Evolutionary conservation across 1,140 invertebrate species (phyloP), one percentile per base, ranked within the genome.

Genomic region (Calycopis cecrops): DNA sequence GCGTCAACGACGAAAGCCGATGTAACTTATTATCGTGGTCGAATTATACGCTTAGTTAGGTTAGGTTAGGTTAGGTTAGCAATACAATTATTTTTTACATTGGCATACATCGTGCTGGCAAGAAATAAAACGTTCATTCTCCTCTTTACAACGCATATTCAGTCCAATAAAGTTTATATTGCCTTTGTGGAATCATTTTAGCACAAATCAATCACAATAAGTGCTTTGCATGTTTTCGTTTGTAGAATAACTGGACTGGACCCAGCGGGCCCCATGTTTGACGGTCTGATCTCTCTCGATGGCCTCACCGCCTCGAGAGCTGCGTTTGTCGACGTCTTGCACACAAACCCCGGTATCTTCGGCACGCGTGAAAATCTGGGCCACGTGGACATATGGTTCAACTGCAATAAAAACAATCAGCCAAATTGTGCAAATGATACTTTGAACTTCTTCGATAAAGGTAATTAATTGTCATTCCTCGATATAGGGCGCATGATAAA

Each of bases 311-410:
- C 48, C 4, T 9, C 72, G 0, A 75, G 84, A 53, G 89, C 79
- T 0, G 47, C 57, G 3, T 88, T 83, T 53, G 88, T 90, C 1
- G 80, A 87, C 16, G 65, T 83, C 9, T 70, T 89, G 9, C 89
- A 90, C 49, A 50, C 59, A 0, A 57, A 60, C 14, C 52, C 59
- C 11, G 35, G 42, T 0, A 1, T 7, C 3, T 83, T 84, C 4
- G 83, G 85, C 34, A 69, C 52, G 4, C 1, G 1, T 0, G 35
- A 58, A n/a, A 35, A 35, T 17, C 4, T 60, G 3, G 62, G 48
- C 11, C 49, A 38, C 1, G 55, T 65, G n/a, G 59, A 65, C 14
- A 53, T 65, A 6, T 60, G 62, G 62, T 17, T 38, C 2, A 65
- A 65, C 12, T 65, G 53, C 34, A 52, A 47, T 6, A 1, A 34